A percentile compares a stretch with the other conserved stretches of the same genome.
phyloP scores from a whole-genome alignment of 92 coral and sea anemone species.

The Virgularia gustaviana region DNA sequence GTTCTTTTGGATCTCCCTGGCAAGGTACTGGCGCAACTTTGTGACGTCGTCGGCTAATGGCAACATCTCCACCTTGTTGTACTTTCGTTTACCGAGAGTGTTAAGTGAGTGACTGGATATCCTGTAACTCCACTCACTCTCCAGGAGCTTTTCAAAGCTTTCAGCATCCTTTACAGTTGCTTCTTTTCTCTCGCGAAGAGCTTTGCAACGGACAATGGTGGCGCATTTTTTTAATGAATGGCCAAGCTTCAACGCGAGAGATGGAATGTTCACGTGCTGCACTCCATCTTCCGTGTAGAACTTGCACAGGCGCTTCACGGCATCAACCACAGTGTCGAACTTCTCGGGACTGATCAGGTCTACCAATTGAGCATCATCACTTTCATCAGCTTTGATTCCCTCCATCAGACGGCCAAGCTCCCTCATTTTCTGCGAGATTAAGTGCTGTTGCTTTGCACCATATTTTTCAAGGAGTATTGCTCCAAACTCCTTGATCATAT shows the following conservation, averaged over 20 bases:
- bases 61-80: constrained; percentile 14
- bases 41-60: constrained; percentile 28
- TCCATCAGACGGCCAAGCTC: constrained; percentile 44
- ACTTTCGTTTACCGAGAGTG: constrained; percentile 12
- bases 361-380: constrained; percentile 10
- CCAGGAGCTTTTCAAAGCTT: not conserved
- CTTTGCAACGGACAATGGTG: constrained; percentile 39
- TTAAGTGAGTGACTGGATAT: not conserved
- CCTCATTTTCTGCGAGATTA: constrained; percentile 46
- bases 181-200: constrained; percentile 35
- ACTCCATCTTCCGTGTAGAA: constrained; percentile 30
- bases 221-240: constrained; percentile 46
- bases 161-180: not conserved
- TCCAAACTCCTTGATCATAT: constrained; percentile 38
- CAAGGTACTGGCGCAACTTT: not conserved
- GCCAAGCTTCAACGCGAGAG: constrained; percentile 47
- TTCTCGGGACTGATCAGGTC: constrained; percentile 47
- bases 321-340: constrained; percentile 47
- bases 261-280: constrained; percentile 43
- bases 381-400: constrained; percentile 18
- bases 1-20: not conserved
- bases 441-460: constrained; percentile 20
- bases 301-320: constrained; percentile 40
- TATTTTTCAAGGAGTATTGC: constrained; percentile 24
- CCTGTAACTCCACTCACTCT: not conserved